Evolutionary conservation across 2,797 vertebrate species (phyloP).

Genomic region (Anas bahamensis): DNA sequence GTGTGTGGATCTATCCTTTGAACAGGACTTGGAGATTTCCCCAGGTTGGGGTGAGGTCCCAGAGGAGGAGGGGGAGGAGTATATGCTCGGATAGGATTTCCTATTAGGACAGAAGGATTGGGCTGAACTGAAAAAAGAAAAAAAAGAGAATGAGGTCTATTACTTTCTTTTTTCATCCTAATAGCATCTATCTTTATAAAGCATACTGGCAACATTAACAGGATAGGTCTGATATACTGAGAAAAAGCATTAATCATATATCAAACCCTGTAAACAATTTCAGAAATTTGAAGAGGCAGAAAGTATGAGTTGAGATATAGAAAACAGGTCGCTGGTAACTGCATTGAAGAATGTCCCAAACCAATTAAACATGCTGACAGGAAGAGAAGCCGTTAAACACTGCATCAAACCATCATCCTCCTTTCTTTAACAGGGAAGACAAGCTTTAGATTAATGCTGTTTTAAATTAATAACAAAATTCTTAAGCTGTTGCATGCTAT

Average conservation of each 20-base stretch:
- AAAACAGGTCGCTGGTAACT: constrained; percentile 7
- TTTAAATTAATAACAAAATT: constrained; percentile 12
- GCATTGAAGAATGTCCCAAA: not conserved
- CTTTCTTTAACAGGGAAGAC: not conserved
- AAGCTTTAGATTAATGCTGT: not conserved
- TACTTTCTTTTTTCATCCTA: not conserved
- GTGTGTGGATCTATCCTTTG: constrained; percentile 98
- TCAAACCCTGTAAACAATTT: not conserved
- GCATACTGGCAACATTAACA: not conserved
- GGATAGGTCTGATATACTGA: not conserved
- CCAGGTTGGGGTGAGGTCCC: constrained; percentile 88
- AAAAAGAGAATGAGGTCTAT: not conserved
- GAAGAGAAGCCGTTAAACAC: not conserved
- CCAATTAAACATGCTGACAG: not conserved
- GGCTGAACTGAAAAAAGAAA: constrained; percentile 88
- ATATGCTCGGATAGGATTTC: constrained; percentile 95
- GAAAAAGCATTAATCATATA: not conserved
- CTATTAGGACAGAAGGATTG: constrained; percentile 94
- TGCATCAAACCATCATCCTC: not conserved
- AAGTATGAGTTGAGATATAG: not conserved
- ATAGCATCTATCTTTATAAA: not conserved
- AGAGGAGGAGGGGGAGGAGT: constrained; percentile 93
- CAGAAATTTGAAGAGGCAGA: constrained; percentile 9
- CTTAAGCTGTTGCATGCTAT: not conserved
- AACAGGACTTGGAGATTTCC: constrained; percentile 98